These are phyloP conservation scores for Rynchops niger DNA, from an alignment of 2,113 vertebrate genomes.

Conservation along the genomic window DNA sequence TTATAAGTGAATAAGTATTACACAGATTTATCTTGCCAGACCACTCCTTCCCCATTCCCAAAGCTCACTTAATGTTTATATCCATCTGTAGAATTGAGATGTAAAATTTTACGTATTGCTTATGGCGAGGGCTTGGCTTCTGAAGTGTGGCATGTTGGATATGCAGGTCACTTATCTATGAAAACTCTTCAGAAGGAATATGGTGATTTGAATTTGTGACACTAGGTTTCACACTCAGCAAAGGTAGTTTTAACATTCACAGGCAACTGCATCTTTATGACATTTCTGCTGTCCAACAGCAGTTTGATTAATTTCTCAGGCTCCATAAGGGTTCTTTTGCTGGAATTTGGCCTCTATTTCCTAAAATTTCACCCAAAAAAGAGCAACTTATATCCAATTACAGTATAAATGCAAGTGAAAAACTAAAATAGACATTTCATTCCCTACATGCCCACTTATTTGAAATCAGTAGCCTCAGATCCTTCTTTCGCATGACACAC, in stretches of 20 bases:
- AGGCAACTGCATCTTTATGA: not conserved
- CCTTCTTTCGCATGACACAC: not conserved
- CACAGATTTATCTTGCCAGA: not conserved
- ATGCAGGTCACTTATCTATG: rapidly evolving
- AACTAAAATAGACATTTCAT: not conserved
- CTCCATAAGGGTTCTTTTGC: not conserved
- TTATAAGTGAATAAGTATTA: not conserved
- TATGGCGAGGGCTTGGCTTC: not conserved
- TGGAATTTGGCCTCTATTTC: not conserved
- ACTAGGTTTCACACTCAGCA: not conserved
- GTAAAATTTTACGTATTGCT: not conserved
- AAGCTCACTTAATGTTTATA: not conserved
- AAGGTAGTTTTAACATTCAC: not conserved
- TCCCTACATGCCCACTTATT: not conserved
- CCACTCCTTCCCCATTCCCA: not conserved
- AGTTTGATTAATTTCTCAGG: not conserved
- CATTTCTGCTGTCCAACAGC: not conserved
- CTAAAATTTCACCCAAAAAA: not conserved
- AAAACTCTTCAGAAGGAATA: not conserved
- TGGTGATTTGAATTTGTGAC: not conserved
- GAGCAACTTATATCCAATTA: not conserved
- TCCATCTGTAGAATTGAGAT: not conserved
- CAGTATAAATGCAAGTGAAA: not conserved
- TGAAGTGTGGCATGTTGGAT: not conserved
- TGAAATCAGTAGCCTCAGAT: not conserved